Evolutionary conservation across 2,113 vertebrate genomes (phyloP).

Genomic region (Rhinopithecus roxellana): DNA sequence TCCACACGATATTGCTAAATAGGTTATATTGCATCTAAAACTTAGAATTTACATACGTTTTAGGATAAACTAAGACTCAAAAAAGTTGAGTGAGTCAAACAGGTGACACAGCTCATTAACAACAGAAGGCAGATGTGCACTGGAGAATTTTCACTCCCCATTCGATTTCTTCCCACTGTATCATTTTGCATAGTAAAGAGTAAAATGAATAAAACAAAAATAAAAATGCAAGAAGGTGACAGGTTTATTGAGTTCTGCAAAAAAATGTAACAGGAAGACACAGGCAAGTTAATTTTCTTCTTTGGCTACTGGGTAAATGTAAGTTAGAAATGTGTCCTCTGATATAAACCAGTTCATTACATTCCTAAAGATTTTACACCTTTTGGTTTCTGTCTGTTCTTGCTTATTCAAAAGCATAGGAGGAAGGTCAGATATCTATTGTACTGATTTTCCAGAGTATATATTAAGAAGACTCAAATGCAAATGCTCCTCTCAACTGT

Average conservation of each 20-base stretch:
- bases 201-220: slow-evolving; percentile 43
- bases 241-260: not conserved
- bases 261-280: not conserved
- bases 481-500: not conserved
- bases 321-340: slow-evolving; percentile 23
- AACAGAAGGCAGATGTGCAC: not conserved
- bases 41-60: not conserved
- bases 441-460: slow-evolving; percentile 27
- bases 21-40: not conserved
- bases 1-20: not conserved
- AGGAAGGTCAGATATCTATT: slow-evolving; percentile 29
- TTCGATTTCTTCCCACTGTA: not conserved
- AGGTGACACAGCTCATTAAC: not conserved
- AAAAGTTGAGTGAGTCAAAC: not conserved
- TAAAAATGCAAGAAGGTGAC: slow-evolving; percentile 32
- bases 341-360: not conserved
- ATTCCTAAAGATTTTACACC: slow-evolving; percentile 30
- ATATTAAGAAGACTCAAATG: slow-evolving; percentile 18
- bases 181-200: not conserved
- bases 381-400: slow-evolving; percentile 21
- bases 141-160: not conserved
- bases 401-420: slow-evolving; percentile 45
- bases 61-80: not conserved
- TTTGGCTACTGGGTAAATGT: slow-evolving; percentile 33
- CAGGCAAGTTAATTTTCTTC: not conserved